Base-by-base conservation (phyloP, 30 jellyfish, hydroid and myxozoan species). In the Pseudorhiza aurosa region DNA sequence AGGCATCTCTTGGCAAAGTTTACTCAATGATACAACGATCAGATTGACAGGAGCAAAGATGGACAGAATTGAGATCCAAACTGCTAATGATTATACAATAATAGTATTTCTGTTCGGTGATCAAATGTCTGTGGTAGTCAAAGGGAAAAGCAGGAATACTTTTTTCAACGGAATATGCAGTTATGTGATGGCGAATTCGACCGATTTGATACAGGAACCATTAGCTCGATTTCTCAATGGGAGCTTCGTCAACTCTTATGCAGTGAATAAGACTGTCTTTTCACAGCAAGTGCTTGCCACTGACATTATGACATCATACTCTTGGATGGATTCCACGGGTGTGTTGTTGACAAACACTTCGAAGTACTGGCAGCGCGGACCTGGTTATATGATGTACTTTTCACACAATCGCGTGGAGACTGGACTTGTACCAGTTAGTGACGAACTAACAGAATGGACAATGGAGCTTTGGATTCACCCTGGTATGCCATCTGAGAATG, bases 301-400 rank as follows among this genome's bases (percentile, higher is more conserved):
- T 39, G 79, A 80, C 6, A 9, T 80, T 28, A 8, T 35, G 42
- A 62, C n/a, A 27, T 28, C 12, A 39, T 64, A 47, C 53, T 18
- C 58, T 21, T 65, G 91, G 91, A 80, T n/a, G 12, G 53, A 80
- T 22, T 32, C 50, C 14, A 44, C 70, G 2, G 75, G 29, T 9
- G n/a, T 59, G 8, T 62, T 69, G 2, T 44, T 82, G 22, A 19
- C 94, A 24, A 71, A 82, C 26, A 24, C 32, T 12, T 82, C 94
- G 15, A 55, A 29, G 29, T 58, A 17, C 36, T 22, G 53, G 27
- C 81, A 22, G 18, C 28, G 31, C 11, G 94, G 94, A n/a, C 94
- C 94, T 1, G 94, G 94, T 10, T 82, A 30, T 45, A 82, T 82
- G 94, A 32, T 82, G 40, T 56, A 29, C 21, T 82, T 82, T 36